Percentiles rank a stretch among this genome's conserved stretches.
These are phyloP conservation scores for Oryzias melastigma DNA, from an alignment of 2,113 vertebrate genomes.

Conservation along the genomic window DNA sequence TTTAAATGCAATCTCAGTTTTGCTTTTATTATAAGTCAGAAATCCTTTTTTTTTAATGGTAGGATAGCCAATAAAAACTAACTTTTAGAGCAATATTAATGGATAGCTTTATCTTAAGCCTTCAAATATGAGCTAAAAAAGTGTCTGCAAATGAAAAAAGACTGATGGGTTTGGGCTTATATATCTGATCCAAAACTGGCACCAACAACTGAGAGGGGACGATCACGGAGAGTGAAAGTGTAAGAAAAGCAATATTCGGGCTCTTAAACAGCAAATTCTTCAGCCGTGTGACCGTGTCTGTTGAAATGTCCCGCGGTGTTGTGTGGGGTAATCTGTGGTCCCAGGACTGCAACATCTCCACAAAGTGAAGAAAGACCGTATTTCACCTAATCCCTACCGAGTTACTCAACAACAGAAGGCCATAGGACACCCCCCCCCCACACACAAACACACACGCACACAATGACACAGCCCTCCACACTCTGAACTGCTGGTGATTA, in stretches of 20 bases:
- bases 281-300: constrained; percentile 61
- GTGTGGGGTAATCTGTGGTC: constrained; percentile 81
- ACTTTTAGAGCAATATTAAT: no score
- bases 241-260: not conserved
- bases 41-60: no score
- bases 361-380: constrained; percentile 79
- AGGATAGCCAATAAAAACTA: no score
- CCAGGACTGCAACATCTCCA: constrained; percentile 76
- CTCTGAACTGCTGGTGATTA: not conserved
- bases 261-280: constrained; percentile 35
- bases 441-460: not conserved
- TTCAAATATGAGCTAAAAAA: no score
- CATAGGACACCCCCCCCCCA: constrained; percentile 34
- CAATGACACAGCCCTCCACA: constrained; percentile 2
- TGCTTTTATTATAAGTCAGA: not conserved
- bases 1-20: not conserved
- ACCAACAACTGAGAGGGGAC: no score
- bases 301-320: constrained; percentile 71
- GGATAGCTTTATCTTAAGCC: no score
- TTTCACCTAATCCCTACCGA: constrained; percentile 67
- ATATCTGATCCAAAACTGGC: no score
- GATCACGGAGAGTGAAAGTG: constrained; percentile 27
- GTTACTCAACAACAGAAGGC: constrained; percentile 72
- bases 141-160: no score
- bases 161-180: no score